phyloP scores from a whole-genome alignment of 2,113 vertebrate genomes.

The Nycticebus coucang region DNA sequence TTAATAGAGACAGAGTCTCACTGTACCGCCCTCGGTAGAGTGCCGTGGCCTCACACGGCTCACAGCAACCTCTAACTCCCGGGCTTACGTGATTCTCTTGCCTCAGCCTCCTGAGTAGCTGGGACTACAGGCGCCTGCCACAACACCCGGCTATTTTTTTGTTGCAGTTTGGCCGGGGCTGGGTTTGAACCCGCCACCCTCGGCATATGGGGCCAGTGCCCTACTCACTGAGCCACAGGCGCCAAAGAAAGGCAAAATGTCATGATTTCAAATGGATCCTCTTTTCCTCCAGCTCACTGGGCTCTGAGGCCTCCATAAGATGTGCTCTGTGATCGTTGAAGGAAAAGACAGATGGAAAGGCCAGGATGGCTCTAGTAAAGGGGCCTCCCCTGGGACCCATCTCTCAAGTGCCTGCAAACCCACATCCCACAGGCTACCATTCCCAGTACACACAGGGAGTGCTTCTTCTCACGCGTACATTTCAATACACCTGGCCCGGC shows the following conservation, averaged over 20 bases:
- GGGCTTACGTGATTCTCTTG: too few species aligned
- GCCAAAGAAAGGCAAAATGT: rapidly evolving
- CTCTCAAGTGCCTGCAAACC: background rate
- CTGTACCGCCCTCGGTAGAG: too few species aligned
- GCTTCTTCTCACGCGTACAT: background rate
- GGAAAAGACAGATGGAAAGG: background rate
- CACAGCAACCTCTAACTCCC: too few species aligned
- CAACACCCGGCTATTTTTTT: too few species aligned
- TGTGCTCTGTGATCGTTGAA: rapidly evolving
- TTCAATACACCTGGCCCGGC: background rate
- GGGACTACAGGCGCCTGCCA: too few species aligned
- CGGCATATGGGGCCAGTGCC: too few species aligned
- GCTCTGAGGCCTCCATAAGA: background rate
- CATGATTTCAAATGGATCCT: rapidly evolving
- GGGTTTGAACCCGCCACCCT: too few species aligned
- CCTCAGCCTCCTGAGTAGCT: too few species aligned
- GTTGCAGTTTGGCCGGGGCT: too few species aligned
- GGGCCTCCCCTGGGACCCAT: background rate
- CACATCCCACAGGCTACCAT: rapidly evolving
- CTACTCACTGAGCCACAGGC: too few species aligned
- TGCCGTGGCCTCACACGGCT: too few species aligned
- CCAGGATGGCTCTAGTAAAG: background rate
- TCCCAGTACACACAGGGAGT: background rate
- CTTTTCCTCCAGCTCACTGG: background rate
- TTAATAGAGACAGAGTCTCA: too few species aligned